phyloP scores from a whole-genome alignment of 2,113 vertebrate species.

The Orycteropus afer region DNA sequence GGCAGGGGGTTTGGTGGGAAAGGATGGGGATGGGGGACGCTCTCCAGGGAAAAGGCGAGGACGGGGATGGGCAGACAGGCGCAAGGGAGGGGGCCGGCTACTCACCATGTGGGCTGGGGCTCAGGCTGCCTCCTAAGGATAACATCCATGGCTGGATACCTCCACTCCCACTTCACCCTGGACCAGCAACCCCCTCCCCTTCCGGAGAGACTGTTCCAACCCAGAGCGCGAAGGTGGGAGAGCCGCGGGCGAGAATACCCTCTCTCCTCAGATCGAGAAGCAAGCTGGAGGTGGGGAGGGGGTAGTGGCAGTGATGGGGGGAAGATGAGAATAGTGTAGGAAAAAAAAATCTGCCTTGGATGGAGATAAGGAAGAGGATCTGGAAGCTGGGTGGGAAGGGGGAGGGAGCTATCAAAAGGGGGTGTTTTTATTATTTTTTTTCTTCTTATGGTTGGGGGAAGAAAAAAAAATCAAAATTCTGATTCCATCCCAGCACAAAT shows the following conservation, averaged over 20 bases:
- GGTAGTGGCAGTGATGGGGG: conserved; percentile 48
- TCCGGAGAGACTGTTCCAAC: conserved; percentile 72
- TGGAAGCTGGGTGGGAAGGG: conserved; percentile 60
- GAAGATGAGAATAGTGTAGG: conserved; percentile 67
- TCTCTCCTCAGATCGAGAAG: conserved; percentile 60
- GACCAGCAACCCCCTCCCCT: conserved; percentile 76
- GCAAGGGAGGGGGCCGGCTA: conserved; percentile 65
- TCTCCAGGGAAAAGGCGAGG: conserved; percentile 48
- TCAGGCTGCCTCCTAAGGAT: conserved; percentile 72
- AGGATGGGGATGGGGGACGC: conserved; percentile 12
- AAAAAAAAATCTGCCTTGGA: conserved; percentile 63
- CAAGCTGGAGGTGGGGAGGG: conserved; percentile 51
- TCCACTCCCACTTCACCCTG: conserved; percentile 74
- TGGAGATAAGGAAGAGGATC: conserved; percentile 65
- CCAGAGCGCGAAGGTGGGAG: conserved; percentile 50
- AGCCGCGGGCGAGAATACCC: conserved; percentile 53
- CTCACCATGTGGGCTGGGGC: conserved; percentile 81
- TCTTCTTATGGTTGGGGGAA: conserved; percentile 78
- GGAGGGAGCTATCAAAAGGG: conserved; percentile 68
- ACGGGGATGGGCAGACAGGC: conserved; percentile 56
- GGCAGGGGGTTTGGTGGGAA: not conserved
- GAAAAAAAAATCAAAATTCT: conserved; percentile 79
- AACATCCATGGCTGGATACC: conserved; percentile 74
- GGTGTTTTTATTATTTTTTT: conserved; percentile 80
- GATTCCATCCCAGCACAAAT: conserved; percentile 83